Percentiles rank a stretch among this genome's conserved stretches.
Conservation (phyloP, 2,797 vertebrate genomes). For the Anolis apletophallus region DNA sequence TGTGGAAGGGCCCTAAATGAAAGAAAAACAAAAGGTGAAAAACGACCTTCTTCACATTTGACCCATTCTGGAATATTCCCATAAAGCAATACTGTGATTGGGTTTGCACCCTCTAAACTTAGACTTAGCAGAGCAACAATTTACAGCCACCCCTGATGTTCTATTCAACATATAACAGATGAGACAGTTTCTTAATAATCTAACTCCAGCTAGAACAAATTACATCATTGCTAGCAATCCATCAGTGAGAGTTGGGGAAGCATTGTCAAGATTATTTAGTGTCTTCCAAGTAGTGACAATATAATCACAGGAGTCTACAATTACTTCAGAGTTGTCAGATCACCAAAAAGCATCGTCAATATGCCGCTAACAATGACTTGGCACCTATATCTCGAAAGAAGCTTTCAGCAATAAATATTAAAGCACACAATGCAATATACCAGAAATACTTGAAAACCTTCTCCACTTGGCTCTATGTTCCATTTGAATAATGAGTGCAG, state of each 20-base stretch:
- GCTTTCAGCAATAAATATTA: not conserved
- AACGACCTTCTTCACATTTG: not conserved
- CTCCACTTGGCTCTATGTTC: not conserved
- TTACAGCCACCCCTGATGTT: slow-evolving; percentile 14
- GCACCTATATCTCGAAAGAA: not conserved
- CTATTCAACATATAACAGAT: slow-evolving; percentile 9
- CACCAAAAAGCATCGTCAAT: slow-evolving; percentile 16
- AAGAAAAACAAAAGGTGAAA: not conserved
- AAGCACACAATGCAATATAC: not conserved
- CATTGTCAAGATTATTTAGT: slow-evolving; percentile 27
- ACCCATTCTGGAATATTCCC: slow-evolving; percentile 3
- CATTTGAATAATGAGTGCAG: not conserved
- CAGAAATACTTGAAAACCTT: not conserved
- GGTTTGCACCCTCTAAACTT: slow-evolving; percentile 7
- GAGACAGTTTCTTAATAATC: slow-evolving; percentile 51
- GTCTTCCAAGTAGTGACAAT: slow-evolving; percentile 34
- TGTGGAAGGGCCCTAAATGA: too few species aligned
- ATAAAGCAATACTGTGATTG: not conserved
- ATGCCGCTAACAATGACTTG: slow-evolving; percentile 15
- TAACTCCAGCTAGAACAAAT: slow-evolving; percentile 38
- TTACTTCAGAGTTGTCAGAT: slow-evolving; percentile 35
- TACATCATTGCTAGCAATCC: slow-evolving; percentile 23
- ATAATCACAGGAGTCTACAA: not conserved
- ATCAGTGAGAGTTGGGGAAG: slow-evolving; percentile 2
- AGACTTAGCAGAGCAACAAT: not conserved